phyloP scores from a whole-genome alignment of 2,797 vertebrate species.

The Coranthus polyacanthus region DNA sequence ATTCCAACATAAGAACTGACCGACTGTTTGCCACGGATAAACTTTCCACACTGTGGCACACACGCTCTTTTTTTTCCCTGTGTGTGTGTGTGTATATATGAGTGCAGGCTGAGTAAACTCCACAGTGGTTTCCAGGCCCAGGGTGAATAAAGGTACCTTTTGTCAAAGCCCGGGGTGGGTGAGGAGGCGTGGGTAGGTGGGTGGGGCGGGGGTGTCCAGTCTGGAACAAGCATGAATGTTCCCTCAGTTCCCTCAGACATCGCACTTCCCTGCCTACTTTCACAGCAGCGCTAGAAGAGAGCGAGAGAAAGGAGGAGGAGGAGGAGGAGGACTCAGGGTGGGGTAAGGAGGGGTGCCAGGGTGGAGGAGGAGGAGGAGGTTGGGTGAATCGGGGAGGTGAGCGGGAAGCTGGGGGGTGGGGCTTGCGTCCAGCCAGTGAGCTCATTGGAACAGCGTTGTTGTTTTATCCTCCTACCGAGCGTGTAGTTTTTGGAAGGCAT shows the following conservation, averaged over 20 bases:
- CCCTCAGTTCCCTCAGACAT: conserved; percentile 90
- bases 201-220: conserved; percentile 81
- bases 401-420: conserved; percentile 92
- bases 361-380: conserved; percentile 68
- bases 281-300: conserved; percentile 77
- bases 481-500: conserved; percentile 93
- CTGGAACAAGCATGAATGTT: conserved; percentile 91
- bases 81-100: conserved; percentile 44
- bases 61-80: conserved; percentile 17
- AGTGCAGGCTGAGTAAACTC: conserved; percentile 76
- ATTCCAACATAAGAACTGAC: conserved; percentile 60
- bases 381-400: conserved; percentile 74
- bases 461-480: conserved; percentile 83
- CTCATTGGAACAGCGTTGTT: conserved; percentile 95
- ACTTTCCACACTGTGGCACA: conserved; percentile 71
- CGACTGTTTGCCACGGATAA: conserved; percentile 70
- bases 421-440: conserved; percentile 93
- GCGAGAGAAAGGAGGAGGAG: conserved; percentile 47
- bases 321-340: conserved; percentile 61
- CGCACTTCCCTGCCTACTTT: conserved; percentile 86
- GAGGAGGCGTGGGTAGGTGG: conserved; percentile 69
- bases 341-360: conserved; percentile 72
- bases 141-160: conserved; percentile 95
- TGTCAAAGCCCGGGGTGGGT: conserved; percentile 83
- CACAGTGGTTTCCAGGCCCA: conserved; percentile 75